These are phyloP conservation scores for Denticeps clupeoides DNA, from an alignment of 2,797 vertebrate species.

Conservation along the genomic window DNA sequence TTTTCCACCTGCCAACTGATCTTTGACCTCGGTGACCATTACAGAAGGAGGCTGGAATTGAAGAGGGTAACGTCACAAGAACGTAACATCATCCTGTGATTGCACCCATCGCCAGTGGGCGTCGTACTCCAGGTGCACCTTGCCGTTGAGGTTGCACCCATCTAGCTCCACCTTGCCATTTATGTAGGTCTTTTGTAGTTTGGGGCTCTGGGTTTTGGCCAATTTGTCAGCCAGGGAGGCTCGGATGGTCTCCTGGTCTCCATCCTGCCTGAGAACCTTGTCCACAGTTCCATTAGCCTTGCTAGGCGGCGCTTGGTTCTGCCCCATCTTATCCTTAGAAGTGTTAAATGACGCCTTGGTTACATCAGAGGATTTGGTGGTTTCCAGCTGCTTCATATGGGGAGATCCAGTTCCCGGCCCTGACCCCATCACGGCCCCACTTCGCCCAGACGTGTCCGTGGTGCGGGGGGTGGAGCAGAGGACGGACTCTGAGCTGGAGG, in stretches of 20 bases:
- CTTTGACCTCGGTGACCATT: too few relatives aligned
- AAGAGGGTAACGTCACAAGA: constrained; percentile 62
- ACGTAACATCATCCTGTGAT: constrained; percentile 94
- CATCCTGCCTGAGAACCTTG: constrained; percentile 44
- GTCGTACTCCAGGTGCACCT: constrained; percentile 76
- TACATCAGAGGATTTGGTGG: constrained; percentile 37
- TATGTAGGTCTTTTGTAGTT: constrained; percentile 58
- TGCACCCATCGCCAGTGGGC: constrained; percentile 93
- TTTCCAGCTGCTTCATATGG: constrained; percentile 35
- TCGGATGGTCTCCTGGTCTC: constrained; percentile 30
- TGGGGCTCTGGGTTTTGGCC: constrained; percentile 52
- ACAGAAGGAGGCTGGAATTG: constrained; percentile 1
- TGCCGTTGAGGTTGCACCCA: constrained; percentile 68
- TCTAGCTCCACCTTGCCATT: constrained; percentile 70
- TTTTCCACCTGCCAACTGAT: too few relatives aligned
- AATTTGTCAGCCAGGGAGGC: constrained; percentile 46
- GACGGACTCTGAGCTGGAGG: constrained; percentile 61
- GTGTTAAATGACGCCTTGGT: constrained; percentile 5
- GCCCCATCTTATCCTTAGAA: constrained; percentile 22
- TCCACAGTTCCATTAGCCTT: constrained; percentile 55
- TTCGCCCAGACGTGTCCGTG: constrained; percentile 29
- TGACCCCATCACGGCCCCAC: constrained; percentile 14
- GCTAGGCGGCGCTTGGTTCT: background rate
- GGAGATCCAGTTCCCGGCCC: constrained; percentile 23
- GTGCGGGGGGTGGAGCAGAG: constrained; percentile 38